Conservation (phyloP, 2,888 invertebrate genomes). For the Fabriciana adippe region DNA sequence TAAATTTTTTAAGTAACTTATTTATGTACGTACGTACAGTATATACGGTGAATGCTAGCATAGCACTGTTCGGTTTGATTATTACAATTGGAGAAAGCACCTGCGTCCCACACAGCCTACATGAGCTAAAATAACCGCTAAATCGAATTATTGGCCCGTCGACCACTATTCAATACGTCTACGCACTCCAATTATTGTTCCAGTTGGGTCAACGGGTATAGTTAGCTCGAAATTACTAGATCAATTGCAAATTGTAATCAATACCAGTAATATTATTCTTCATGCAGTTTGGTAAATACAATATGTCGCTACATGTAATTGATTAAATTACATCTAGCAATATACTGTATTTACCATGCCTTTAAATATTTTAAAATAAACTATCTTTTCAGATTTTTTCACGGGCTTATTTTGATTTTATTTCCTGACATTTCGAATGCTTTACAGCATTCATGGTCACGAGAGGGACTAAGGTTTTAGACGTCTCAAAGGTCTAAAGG, state of each 20-base stretch:
- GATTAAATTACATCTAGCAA: neutral
- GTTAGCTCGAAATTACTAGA: conserved; percentile 49
- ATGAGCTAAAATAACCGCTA: conserved; percentile 75
- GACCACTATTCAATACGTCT: conserved; percentile 63
- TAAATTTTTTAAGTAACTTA: neutral
- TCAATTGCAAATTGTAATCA: conserved; percentile 45
- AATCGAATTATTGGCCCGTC: conserved; percentile 74
- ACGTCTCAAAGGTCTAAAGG: no score
- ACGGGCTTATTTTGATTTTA: no score
- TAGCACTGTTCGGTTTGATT: conserved; percentile 51
- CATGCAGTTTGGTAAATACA: neutral
- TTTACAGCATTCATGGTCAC: no score
- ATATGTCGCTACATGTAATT: neutral
- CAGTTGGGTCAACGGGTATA: conserved; percentile 57
- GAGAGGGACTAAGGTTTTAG: no score
- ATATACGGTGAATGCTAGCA: conserved; percentile 29
- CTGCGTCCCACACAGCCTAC: conserved; percentile 63
- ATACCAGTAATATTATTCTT: conserved; percentile 15
- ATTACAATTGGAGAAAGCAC: conserved; percentile 61
- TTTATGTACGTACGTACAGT: conserved; percentile 13
- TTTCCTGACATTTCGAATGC: no score
- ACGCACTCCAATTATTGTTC: conserved; percentile 61
- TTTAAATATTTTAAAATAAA: no score
- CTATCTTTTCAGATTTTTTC: no score
- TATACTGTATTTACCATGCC: neutral